These are phyloP conservation scores for Oasisia sp. DNA, from an alignment of 2,888 invertebrate genomes.

Conservation along the genomic window DNA sequence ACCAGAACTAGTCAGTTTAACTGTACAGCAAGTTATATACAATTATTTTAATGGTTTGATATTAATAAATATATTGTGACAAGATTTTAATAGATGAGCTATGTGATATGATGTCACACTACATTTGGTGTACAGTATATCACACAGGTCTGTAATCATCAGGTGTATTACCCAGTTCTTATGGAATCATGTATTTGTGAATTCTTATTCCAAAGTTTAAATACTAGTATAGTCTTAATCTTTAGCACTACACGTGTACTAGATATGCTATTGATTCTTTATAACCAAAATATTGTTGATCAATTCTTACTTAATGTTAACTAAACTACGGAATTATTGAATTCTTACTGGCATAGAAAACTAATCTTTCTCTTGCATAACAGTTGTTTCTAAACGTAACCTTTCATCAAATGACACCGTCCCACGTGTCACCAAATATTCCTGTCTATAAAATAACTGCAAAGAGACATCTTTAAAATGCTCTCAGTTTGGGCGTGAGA, in stretches of 20 bases:
- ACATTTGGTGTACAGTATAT: background rate
- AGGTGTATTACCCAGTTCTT: background rate
- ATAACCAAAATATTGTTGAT: background rate
- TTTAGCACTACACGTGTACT: too few relatives aligned
- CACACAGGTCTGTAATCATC: background rate
- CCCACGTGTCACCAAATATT: background rate
- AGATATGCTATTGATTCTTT: background rate
- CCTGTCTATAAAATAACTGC: background rate
- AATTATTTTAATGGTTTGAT: background rate
- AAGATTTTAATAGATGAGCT: background rate
- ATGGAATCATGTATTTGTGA: background rate
- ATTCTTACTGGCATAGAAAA: background rate
- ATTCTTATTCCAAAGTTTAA: too few relatives aligned
- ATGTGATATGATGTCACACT: background rate
- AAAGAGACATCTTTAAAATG: background rate
- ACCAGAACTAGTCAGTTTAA: background rate
- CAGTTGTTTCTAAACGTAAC: background rate
- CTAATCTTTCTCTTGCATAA: background rate
- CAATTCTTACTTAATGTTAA: background rate
- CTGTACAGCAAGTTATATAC: background rate
- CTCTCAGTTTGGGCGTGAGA: background rate
- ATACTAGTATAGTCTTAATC: too few relatives aligned
- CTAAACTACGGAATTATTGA: background rate
- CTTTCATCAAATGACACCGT: background rate
- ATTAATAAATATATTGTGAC: background rate